Percentiles rank a stretch among this genome's conserved stretches.
Conservation (phyloP, 2,113 vertebrate species). For the Pontoporia blainvillei region DNA sequence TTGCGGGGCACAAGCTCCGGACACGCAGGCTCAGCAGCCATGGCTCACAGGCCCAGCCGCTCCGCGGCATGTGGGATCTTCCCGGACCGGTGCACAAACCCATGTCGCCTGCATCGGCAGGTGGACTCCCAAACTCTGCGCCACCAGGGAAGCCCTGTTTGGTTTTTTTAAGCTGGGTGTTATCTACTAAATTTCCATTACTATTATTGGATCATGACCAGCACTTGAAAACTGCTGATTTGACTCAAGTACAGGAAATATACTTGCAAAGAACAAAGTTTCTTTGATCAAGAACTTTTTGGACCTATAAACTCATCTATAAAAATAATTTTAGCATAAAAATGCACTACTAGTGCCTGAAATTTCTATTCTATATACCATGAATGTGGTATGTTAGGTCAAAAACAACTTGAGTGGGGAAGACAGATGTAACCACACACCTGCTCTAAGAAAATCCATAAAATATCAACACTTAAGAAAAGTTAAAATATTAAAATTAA, state of each 20-base stretch:
- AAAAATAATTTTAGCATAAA: not conserved
- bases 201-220: not conserved
- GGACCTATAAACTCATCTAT: not conserved
- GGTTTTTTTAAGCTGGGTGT: not conserved
- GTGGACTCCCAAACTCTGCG: no score
- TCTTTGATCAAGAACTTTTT: not conserved
- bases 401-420: not conserved
- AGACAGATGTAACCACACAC: not conserved
- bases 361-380: not conserved
- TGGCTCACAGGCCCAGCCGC: no score
- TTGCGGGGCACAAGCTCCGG: no score
- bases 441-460: not conserved
- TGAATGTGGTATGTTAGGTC: not conserved
- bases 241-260: not conserved
- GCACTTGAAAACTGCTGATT: not conserved
- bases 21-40: no score
- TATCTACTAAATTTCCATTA: not conserved
- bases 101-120: no score
- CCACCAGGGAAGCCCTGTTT: no score
- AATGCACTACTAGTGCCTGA: not conserved
- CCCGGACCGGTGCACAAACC: no score
- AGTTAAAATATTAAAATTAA: not conserved
- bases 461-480: not conserved
- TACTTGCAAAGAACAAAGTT: constrained; percentile 18
- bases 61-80: no score